Base-by-base conservation (phyloP, 2,113 vertebrate species). In the Vombatus ursinus region DNA sequence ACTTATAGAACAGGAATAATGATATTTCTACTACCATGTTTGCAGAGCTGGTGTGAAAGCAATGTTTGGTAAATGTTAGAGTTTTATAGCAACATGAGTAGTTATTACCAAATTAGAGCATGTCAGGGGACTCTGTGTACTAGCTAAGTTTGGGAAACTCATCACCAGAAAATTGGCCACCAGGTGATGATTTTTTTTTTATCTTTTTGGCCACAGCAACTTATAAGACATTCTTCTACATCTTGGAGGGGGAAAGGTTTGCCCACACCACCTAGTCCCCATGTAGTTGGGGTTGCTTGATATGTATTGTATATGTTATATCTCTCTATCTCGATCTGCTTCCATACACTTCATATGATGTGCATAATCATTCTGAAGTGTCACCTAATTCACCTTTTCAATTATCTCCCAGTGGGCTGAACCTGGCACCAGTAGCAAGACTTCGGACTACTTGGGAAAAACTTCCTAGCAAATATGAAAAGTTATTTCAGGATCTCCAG, bases 371-470 rank as follows among this genome's bases (percentile, higher is more conserved):
- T 68, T 68, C 44, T 44, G 12, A 91, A 10, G 10, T n/a, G 48
- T 47, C 89, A 31, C 90, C 92, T 93, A 24, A 77, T 50, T 94
- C 37, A 53, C 19, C 16, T 90, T 94, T 93, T 93, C n/a, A 96
- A 90, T 26, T 95, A 0, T 16, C 22, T 98, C 94, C 84, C 98
- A 99, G 99, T 96, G 99, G 99, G 95, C 98, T 99, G 97, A 99
- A 99, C 97, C 98, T 99, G 98, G 99, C 99, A 91, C 99, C 99
- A 0, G 99, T 99, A 95, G 99, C 99, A 97, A 99, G 99, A 98
- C 98, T 99, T n/a, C 98, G 99, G 96, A 99, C 99, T 8, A 99
- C 99, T 0, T 99, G 99, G 99, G 99, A 99, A 98, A 99, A 99
- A 95, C 99, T 99, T 92, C 99, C 99, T 90, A 99, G 99, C 98